Percentiles rank a stretch among this genome's conserved stretches.
These are phyloP conservation scores for Sthenelais limicola DNA, from an alignment of 2,888 invertebrate species.

Conservation along the genomic window DNA sequence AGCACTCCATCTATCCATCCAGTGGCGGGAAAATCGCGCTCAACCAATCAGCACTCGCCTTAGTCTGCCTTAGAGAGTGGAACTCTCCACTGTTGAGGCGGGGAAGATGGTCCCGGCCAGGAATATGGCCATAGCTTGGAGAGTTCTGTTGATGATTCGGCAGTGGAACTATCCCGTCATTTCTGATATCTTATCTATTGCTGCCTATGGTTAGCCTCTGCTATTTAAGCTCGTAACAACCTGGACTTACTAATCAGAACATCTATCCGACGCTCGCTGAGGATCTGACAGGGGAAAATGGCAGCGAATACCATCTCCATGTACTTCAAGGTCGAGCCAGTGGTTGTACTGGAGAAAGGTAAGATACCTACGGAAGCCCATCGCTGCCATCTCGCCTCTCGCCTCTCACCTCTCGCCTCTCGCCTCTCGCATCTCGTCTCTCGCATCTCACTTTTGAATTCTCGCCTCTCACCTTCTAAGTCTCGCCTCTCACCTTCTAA, in stretches of 20 bases:
- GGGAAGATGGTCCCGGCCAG: not conserved
- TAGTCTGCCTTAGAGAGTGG: not conserved
- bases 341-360: constrained; percentile 25
- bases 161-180: constrained; percentile 30
- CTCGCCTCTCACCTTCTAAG: too few relatives aligned
- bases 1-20: too few relatives aligned
- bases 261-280: too few relatives aligned
- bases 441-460: too few relatives aligned
- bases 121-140: constrained; percentile 14
- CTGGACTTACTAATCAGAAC: not conserved
- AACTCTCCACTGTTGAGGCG: constrained; percentile 18
- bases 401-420: too few relatives aligned
- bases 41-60: too few relatives aligned
- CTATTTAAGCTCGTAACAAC: not conserved
- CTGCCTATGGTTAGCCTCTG: constrained; percentile 24
- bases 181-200: constrained; percentile 28
- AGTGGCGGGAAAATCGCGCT: too few relatives aligned
- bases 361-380: constrained; percentile 11
- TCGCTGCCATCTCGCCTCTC: not conserved
- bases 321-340: constrained; percentile 41
- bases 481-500: too few relatives aligned
- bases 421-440: too few relatives aligned
- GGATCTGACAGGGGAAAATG: constrained; percentile 21
- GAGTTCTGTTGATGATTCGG: constrained; percentile 22
- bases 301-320: constrained; percentile 33